phyloP scores from a whole-genome alignment of 2,888 invertebrate species.

The Imbricaverruca yamaguchii region DNA sequence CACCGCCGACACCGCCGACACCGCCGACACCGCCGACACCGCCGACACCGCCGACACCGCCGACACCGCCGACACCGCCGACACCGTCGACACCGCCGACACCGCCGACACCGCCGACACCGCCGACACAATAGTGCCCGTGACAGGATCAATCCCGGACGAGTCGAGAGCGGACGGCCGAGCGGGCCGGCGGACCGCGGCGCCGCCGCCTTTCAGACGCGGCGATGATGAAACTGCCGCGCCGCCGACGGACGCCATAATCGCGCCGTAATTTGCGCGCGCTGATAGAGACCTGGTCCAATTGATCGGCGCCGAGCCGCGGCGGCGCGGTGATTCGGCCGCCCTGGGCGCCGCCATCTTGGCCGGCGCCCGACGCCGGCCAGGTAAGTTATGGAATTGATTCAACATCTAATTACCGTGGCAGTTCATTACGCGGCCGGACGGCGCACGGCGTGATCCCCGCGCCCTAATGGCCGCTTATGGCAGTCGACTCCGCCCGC shows the following conservation, averaged over 20 bases:
- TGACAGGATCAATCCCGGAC: neutral
- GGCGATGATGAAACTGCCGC: neutral
- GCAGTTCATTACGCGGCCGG: neutral
- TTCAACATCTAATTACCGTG: slow-evolving; percentile 19
- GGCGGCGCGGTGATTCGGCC: neutral
- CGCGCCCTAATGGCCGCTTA: slow-evolving; percentile 1
- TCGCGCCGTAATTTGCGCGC: neutral
- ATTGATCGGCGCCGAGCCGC: neutral
- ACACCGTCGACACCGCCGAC: neutral
- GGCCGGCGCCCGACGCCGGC: neutral
- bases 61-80: neutral
- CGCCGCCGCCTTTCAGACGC: neutral
- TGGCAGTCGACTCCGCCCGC: neutral
- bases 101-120: too few species aligned
- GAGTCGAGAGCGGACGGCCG: neutral
- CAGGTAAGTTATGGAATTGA: slow-evolving; percentile 18
- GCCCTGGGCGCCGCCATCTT: neutral
- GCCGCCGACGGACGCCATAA: neutral
- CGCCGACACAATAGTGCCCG: too few species aligned
- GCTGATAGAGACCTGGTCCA: neutral
- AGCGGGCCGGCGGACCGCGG: neutral
- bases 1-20: too few species aligned
- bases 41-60: neutral
- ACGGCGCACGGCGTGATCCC: neutral
- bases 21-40: too few species aligned